phyloP scores from a whole-genome alignment of 2,888 invertebrate species.

The Drosophila greeni region DNA sequence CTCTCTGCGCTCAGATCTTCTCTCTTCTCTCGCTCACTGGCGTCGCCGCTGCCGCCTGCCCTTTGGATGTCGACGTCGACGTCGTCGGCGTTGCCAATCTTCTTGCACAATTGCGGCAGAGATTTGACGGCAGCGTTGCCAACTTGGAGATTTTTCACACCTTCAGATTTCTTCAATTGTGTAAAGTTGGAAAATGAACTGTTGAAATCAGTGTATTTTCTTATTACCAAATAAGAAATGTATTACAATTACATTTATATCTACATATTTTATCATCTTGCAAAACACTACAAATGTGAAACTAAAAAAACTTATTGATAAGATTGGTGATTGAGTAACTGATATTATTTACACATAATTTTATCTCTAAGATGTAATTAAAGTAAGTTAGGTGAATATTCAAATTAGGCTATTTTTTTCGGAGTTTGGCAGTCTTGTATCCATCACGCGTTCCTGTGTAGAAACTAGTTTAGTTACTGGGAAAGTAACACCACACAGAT shows the following conservation, averaged over 20 bases:
- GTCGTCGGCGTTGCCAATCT: slow-evolving; percentile 6
- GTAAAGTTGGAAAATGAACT: not conserved
- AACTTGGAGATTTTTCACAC: not conserved
- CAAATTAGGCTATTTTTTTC: not conserved
- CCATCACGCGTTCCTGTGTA: slow-evolving; percentile 8
- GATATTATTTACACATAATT: no score
- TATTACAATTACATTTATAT: no score
- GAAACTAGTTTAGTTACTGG: slow-evolving; percentile 53
- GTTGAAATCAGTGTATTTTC: not conserved
- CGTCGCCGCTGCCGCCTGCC: slow-evolving; percentile 7
- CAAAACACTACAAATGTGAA: no score
- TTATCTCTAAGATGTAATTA: no score
- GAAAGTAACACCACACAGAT: slow-evolving; percentile 43
- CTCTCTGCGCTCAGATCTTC: not conserved
- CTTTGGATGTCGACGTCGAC: slow-evolving; percentile 4
- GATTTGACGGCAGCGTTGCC: slow-evolving; percentile 5
- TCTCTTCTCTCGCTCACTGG: slow-evolving; percentile 14
- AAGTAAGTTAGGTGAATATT: no score
- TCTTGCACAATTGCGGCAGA: not conserved
- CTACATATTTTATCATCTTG: no score
- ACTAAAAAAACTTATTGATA: not conserved
- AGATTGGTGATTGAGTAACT: not conserved
- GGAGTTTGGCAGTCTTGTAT: not conserved
- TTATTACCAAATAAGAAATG: not conserved
- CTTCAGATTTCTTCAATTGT: not conserved